Evolutionary conservation across 2,888 invertebrate genomes (phyloP), one percentile per base, ranked within the genome.

Genomic region (Cyaniris semiargus): DNA sequence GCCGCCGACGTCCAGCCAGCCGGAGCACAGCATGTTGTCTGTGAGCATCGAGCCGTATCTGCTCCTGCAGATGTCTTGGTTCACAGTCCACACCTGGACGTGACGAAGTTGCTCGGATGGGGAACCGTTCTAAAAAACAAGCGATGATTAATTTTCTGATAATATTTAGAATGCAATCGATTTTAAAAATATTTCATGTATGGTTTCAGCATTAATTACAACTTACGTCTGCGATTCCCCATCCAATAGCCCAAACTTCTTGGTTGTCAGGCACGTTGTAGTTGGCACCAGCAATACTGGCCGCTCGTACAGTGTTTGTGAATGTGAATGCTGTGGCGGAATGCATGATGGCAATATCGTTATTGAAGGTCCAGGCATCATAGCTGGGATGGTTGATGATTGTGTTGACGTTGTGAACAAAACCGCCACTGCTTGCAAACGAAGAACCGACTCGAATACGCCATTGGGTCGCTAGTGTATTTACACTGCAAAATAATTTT

Each of bases 21-120:
- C 89, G 18, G 86, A 83, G 81, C 88, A 89, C 80, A 89, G 21
- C 89, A 89, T 89, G 80, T 87, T 88, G 78, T 81, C 85, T n/a
- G 84, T 88, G 44, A 88, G 77, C 3, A 80, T 71, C 48, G 6
- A 72, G 53, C 80, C 82, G 72, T 87, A 87, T n/a, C 86, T 83
- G 6, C 58, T 77, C 34, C 79, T 81, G 80, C 89, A 89, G 8
- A 72, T 78, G 7, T 70, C 76, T 27, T 84, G 84, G 79, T 88
- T 88, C 5, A 88, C 79, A 0, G 83, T 80, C 82, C 83, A 86
- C 21, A 88, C 80, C 76, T 87, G 86, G 2, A 86, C 87, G 38
- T 87, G 86, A 3, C 86, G 86, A 3, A 89, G 81, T 56, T 85
- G 85, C 78, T 86, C 86, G 38, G 88, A 87, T 0, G 74, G 0